Evolutionary conservation across 1,140 invertebrate genomes (phyloP).

Genomic region (Maniola jurtina): DNA sequence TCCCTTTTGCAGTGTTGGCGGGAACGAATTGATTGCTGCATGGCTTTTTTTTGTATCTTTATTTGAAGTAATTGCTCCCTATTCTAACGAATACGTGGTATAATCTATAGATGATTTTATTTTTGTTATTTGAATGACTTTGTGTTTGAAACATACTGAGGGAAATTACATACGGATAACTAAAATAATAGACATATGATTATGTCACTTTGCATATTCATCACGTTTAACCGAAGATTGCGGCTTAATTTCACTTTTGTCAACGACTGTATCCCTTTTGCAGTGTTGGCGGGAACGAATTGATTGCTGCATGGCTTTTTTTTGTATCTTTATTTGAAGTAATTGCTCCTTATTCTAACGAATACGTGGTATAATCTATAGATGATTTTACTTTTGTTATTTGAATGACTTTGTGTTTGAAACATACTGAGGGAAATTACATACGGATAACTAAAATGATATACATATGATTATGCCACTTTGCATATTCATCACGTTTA

Average conservation of each 20-base stretch:
- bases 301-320: constrained; percentile 18
- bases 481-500: constrained; percentile 41
- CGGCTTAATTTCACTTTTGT: constrained; percentile 39
- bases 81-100: background rate
- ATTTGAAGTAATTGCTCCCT: constrained; percentile 2
- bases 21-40: constrained; percentile 31
- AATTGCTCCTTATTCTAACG: background rate
- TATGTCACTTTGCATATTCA: constrained; percentile 42
- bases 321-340: constrained; percentile 8
- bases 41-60: constrained; percentile 7
- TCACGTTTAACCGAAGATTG: constrained; percentile 31
- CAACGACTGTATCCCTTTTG: constrained; percentile 35
- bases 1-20: constrained; percentile 28
- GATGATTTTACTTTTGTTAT: background rate
- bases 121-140: no score
- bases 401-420: no score
- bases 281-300: constrained; percentile 32
- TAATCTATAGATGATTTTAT: background rate
- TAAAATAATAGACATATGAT: no score
- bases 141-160: no score
- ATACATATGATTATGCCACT: no score
- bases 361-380: background rate
- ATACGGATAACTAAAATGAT: no score
- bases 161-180: no score
- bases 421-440: no score